Evolutionary conservation across 2,797 vertebrate species (phyloP), one percentile per base, ranked within the genome.

Genomic region (Phrynocephalus guinanensis): DNA sequence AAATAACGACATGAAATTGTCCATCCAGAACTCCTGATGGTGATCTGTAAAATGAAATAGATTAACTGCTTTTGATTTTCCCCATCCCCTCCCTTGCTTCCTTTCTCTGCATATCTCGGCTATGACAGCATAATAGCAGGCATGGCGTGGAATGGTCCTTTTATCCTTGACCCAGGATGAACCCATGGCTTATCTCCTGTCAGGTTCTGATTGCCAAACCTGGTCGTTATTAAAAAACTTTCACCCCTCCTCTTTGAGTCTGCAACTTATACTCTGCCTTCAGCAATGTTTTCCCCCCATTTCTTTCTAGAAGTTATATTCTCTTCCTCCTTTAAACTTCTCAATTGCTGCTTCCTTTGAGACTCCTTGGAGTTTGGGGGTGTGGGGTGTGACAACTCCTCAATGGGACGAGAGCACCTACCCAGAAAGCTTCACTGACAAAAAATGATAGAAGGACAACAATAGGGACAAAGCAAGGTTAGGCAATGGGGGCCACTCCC

Each of bases 11-110:
- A 91, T 83, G 94, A 93, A 94, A 94, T 93, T 95, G 93, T 85
- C 91, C 93, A 94, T 92, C 94, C 92, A 93, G 91, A 95, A 95
- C 93, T 92, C 87, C 87, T 95, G 82, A 92, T 90, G 87, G 72
- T 93, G 90, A 94, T 95, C 91, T 93, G 93, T 90, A 94, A 95
- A 95, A 95, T 92, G 86, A 94, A 95, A 95, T 88, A 95, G 86
- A 95, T 94, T 92, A 95, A 94, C 88, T 92, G 84, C 89, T 87
- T 87, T 78, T 90, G 85, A 73, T 33, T 89, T 87, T 85, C 78
- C 28, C 6, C 24, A 56, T 3, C 20, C 86, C n/a, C 66, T 20
- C 18, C 18, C 18, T 44, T 18, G 20, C 60, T 63, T 63, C 18
- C 30, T 72, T 82, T 70, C 63, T 52, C n/a, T 24, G 24, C 30